Conservation (phyloP, 2,888 invertebrate species). For the Colostygia pectinataria region DNA sequence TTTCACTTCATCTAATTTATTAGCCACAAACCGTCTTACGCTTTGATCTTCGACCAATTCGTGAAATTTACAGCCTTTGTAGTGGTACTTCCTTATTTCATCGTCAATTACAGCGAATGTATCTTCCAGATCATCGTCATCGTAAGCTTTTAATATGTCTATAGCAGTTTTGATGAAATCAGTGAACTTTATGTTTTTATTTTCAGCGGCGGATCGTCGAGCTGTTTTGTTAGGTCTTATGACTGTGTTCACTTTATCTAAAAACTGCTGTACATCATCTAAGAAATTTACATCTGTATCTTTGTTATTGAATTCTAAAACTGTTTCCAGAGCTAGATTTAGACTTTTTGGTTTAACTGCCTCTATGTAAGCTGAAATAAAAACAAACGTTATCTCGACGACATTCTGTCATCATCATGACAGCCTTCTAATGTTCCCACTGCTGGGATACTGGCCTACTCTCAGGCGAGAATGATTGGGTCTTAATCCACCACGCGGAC, state of each 20-base stretch:
- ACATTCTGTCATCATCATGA: too few relatives aligned
- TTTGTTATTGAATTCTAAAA: constrained; percentile 51
- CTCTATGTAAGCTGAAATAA: constrained; percentile 29
- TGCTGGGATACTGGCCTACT: too few relatives aligned
- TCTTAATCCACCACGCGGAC: too few relatives aligned
- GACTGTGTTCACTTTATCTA: constrained; percentile 44
- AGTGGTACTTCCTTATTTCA: constrained; percentile 49
- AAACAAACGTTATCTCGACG: too few relatives aligned
- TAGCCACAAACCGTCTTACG: constrained; percentile 37
- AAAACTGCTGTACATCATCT: constrained; percentile 43
- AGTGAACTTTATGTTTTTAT: constrained; percentile 38
- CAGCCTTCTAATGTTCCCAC: too few relatives aligned
- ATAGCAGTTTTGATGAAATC: constrained; percentile 49
- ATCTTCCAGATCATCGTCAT: constrained; percentile 48
- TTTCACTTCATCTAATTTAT: constrained; percentile 38
- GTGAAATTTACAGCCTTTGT: constrained; percentile 45
- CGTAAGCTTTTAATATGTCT: constrained; percentile 39
- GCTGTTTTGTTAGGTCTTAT: constrained; percentile 16
- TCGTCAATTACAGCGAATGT: constrained; percentile 38
- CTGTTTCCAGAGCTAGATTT: constrained; percentile 57
- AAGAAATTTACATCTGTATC: constrained; percentile 46
- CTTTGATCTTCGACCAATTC: constrained; percentile 41
- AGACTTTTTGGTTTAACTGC: constrained; percentile 43
- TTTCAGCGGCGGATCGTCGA: constrained; percentile 2
- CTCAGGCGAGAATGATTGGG: too few relatives aligned